Evolutionary conservation across 2,888 invertebrate genomes (phyloP), one percentile per base, ranked within the genome.

Genomic region (Drosophila anomelani): DNA sequence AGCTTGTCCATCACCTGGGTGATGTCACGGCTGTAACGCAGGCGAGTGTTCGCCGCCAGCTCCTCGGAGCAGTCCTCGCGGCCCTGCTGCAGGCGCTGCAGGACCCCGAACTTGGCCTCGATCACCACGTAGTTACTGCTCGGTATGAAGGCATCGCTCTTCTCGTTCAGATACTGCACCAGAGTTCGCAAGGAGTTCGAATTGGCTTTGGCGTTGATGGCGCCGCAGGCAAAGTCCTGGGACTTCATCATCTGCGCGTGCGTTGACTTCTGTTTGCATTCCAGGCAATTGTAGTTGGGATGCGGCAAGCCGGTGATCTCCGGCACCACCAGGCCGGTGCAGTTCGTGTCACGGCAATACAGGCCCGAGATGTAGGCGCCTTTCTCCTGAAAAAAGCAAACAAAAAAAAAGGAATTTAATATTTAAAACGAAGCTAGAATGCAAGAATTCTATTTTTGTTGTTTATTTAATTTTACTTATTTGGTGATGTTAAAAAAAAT

Each of bases 211-310:
- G 92, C 90, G 60, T 91, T 92, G n/a, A 92, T 88, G n/a, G 91
- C 88, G 3, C 91, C 91, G 5, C 88, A 80, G 34, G 91, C 91
- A 34, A 92, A 90, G 64, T 92, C 91, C 80, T 92, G 92, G 4
- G 91, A 85, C 70, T 92, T 92, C 32, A 83, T 78, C 89, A 92
- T 91, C 80, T 92, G 91, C 10, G 86, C 86, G 58, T 91, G 89
- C 43, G 90, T 81, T 0, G 92, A 91, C 49, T 91, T 91, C 55
- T 91, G 87, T 55, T 91, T 93, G 90, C 96, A 96, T 79, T 93
- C 94, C 80, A 94, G 93, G 88, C 96, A 96, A 77, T 94, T 93
- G 96, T 96, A 96, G 3, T 93, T 90, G 0, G 95, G 94, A 10
- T 92, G 91, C 66, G 94, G 93, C 63, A 95, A 92, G 46, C 95